Base-by-base conservation (phyloP, 2,888 invertebrate species). In the Cephus spinipes region DNA sequence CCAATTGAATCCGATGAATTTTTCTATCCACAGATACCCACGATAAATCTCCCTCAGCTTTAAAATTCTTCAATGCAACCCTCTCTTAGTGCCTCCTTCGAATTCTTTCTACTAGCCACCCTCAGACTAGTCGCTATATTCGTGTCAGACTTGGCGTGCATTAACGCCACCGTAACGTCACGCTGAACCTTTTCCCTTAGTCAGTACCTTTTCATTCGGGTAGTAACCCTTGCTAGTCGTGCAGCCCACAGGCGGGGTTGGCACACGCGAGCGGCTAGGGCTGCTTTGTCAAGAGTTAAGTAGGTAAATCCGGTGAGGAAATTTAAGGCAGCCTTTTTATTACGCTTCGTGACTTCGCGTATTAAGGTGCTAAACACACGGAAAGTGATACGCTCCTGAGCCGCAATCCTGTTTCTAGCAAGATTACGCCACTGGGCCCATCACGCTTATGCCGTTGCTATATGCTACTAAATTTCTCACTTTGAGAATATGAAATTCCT, bases 401-500 rank as follows among this genome's bases (percentile, higher is more conserved):
- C 79, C 68, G 55, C 55, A 55, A 55, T 55, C 9, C 55, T 23
- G 55, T 55, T 55, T 55, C 55, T 55, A 55, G 23, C 2, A 23
- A 55, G 55, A 55, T 55, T 23, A 55, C 79, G 75, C 30, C n/a
- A 68, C 75, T 68, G 75, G 34, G 33, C 69, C 73, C 73, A 77
- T 76, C 74, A 74, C 73, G 79, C 77, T 77, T 75, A 82, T 55
- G 35, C 74, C 77, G 71, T 71, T 77, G 79, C 75, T 81, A 73
- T 77, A 82, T 81, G 34, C 34, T 11, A 79, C 82, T 86, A 84
- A 85, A 86, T 86, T 85, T 86, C 84, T 87, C 84, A 82, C 84
- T 83, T 82, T 84, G 85, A 81, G 83, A 86, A 88, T 87, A 86
- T 86, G 85, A 87, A 87, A 86, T 88, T 85, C 83, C 85, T 82